These are phyloP conservation scores for Idaea straminata DNA, from an alignment of 2,888 invertebrate species.

Conservation along the genomic window DNA sequence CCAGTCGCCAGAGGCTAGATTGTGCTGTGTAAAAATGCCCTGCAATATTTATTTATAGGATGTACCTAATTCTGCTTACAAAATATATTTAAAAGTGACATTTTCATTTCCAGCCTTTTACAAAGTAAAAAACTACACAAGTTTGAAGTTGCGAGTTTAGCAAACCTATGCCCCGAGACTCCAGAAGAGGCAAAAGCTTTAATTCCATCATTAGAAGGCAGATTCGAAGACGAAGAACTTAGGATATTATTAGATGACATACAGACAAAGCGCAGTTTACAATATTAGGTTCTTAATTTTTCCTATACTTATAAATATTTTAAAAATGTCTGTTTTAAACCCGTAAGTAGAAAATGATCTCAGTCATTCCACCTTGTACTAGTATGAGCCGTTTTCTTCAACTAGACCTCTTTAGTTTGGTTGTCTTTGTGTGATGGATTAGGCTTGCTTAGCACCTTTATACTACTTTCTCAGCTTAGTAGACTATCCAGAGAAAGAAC, in stretches of 20 bases:
- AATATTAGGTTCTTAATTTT: slow-evolving; percentile 82
- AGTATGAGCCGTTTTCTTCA: no score
- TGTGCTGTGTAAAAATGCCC: no score
- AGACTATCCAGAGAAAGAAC: no score
- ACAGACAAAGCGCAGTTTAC: slow-evolving; percentile 98
- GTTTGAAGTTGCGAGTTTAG: slow-evolving; percentile 98
- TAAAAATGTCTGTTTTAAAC: background rate
- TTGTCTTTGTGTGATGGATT: no score
- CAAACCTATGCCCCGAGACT: slow-evolving; percentile 99
- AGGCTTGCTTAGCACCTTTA: no score
- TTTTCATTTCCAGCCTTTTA: slow-evolving; percentile 83
- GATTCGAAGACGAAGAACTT: slow-evolving; percentile 99
- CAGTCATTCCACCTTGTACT: no score
- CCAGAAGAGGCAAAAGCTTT: slow-evolving; percentile 99
- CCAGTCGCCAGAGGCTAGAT: no score
- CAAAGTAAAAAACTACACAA: slow-evolving; percentile 98
- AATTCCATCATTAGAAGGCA: slow-evolving; percentile 97
- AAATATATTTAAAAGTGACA: slow-evolving; percentile 7
- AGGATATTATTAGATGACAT: slow-evolving; percentile 97
- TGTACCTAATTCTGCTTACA: background rate
- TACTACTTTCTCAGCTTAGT: no score
- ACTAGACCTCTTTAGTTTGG: no score
- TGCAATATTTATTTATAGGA: no score
- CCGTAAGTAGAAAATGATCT: background rate
- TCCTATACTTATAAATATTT: background rate